Base-by-base conservation (phyloP, 2,113 vertebrate genomes). In the Grallaria varia region DNA sequence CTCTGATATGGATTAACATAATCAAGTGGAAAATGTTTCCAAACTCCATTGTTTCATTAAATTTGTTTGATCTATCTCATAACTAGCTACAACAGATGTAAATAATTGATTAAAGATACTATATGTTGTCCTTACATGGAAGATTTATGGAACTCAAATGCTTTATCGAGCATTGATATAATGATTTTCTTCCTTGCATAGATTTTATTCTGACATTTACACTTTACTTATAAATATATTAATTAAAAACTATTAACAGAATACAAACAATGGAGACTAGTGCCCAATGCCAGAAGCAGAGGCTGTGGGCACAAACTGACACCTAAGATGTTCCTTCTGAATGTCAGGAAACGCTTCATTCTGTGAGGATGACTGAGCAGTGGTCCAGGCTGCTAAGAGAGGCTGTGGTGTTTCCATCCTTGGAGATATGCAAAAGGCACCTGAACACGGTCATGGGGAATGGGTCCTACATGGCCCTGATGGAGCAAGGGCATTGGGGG, bases 401-500 rank as follows among this genome's bases (percentile, higher is more conserved):
- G 3, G 5, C 5, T 58, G 8, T 44, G 19, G 42, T 44, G 6
- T 59, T 11, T 91, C 39, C 17, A 7, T 14, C n/a, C 12, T 42
- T 47, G 28, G 13, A 84, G 14, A 45, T 68, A 45, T 3, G 58
- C 8, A 68, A 67, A 96, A 67, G 9, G 2, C 9, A 4, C 4
- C 15, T 74, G 40, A 28, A 44, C 5, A 4, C 8, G 8, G 9
- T 14, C 33, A 62, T 66, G 18, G n/a, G 12, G 4, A 60, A 16
- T 14, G 1, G 2, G 14, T 4, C 13, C 19, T 23, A 18, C 8
- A 4, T 19, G 2, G 3, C 13, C 6, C 6, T 80, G n/a, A 31
- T 12, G 39, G 16, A 69, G 12, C 17, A 42, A 52, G 53, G 18
- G 27, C 15, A 55, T 33, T 55, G 12, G 1, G 7, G 4, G 0